Percentiles rank a stretch among this genome's conserved stretches.
Conservation (phyloP, 2,888 invertebrate species). For the Polydrusus cervinus region DNA sequence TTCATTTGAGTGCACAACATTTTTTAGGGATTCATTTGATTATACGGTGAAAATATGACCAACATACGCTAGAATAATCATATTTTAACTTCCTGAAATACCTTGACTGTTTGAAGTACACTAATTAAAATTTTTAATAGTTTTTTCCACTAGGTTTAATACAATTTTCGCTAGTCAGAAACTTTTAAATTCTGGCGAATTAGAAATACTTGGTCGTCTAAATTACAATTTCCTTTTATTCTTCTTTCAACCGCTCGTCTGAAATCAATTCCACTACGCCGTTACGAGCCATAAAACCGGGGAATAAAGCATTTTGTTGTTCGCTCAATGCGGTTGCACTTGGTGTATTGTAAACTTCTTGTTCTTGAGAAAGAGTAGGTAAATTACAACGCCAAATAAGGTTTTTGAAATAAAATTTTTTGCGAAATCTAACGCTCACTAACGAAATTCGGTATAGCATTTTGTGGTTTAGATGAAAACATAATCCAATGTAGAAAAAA, state of each 20-base stretch:
- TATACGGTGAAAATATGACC: no score
- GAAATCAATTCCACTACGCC: conserved; percentile 21
- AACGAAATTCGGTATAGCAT: no score
- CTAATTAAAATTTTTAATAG: not conserved
- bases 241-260: conserved; percentile 12
- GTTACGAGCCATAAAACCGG: conserved; percentile 29
- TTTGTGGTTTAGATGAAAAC: no score
- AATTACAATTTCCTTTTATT: conserved; percentile 22
- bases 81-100: no score
- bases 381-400: not conserved
- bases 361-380: conserved; percentile 1
- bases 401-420: no score
- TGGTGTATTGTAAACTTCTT: conserved; percentile 18
- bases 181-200: conserved; percentile 19
- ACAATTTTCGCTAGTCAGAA: not conserved
- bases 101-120: no score
- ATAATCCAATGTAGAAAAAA: no score
- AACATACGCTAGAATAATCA: no score
- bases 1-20: no score
- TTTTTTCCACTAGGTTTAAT: not conserved
- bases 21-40: no score
- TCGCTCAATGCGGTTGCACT: conserved; percentile 15
- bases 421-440: no score
- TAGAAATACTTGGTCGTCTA: conserved; percentile 12
- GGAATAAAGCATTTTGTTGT: conserved; percentile 26